These are phyloP conservation scores for Salpingus planirostris DNA, from an alignment of 2,888 invertebrate genomes.

Conservation along the genomic window DNA sequence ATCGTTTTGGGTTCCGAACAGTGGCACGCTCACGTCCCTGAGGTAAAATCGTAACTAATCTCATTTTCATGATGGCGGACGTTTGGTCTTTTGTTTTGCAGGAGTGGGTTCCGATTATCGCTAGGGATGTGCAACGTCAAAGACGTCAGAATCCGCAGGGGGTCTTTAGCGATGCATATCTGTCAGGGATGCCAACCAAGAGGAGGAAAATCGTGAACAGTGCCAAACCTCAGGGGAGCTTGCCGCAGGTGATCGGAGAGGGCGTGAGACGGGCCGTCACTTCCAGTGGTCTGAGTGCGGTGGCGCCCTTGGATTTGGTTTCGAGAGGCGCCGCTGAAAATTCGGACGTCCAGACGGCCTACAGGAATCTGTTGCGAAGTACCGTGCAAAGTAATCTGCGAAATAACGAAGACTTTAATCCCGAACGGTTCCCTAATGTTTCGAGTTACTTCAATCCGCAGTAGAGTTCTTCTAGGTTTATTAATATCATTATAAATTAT, in stretches of 20 bases:
- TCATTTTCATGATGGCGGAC: neutral
- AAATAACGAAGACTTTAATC: constrained; percentile 42
- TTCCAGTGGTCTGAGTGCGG: constrained; percentile 44
- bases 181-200: constrained; percentile 83
- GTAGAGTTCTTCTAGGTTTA: too few species aligned
- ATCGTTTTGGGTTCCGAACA: constrained; percentile 48
- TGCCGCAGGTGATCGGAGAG: constrained; percentile 38
- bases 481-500: too few species aligned
- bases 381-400: constrained; percentile 43
- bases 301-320: constrained; percentile 42
- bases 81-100: too few species aligned
- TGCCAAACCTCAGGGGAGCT: constrained; percentile 38
- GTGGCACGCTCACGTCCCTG: constrained; percentile 56
- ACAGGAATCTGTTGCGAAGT: constrained; percentile 44
- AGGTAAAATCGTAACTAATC: constrained; percentile 26
- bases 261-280: constrained; percentile 43
- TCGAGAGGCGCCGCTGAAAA: constrained; percentile 44
- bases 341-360: constrained; percentile 44
- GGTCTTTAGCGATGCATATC: constrained; percentile 82
- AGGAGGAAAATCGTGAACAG: constrained; percentile 63
- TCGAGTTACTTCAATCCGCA: constrained; percentile 35
- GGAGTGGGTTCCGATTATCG: constrained; percentile 84
- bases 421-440: constrained; percentile 40
- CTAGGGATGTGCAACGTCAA: constrained; percentile 69
- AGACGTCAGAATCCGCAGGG: constrained; percentile 47